phyloP scores from a whole-genome alignment of 2,888 invertebrate genomes.

The Thymelicus lineola region DNA sequence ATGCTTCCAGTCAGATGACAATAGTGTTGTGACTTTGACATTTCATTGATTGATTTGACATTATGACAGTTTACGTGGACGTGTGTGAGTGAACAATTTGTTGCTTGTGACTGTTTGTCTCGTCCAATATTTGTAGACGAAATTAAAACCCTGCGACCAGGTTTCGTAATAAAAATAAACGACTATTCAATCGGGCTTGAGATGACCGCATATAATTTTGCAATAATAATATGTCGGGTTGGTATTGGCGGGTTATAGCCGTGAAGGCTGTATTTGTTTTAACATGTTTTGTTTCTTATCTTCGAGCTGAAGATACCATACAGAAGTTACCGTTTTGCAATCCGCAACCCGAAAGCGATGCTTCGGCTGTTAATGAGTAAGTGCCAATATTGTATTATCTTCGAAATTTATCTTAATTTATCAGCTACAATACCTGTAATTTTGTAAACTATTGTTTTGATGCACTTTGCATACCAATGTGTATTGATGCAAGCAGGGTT shows the following conservation, averaged over 20 bases:
- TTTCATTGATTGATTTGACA: slow-evolving; percentile 25
- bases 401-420: not conserved
- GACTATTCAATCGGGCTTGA: slow-evolving; percentile 57
- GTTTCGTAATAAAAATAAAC: slow-evolving; percentile 67
- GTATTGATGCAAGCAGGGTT: not conserved
- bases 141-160: slow-evolving; percentile 54
- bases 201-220: slow-evolving; percentile 73
- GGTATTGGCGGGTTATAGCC: slow-evolving; percentile 77
- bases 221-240: slow-evolving; percentile 76
- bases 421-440: too few relatives aligned
- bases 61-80: slow-evolving; percentile 55
- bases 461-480: not conserved
- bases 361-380: slow-evolving; percentile 68
- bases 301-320: slow-evolving; percentile 71
- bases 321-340: slow-evolving; percentile 79
- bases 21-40: slow-evolving; percentile 1
- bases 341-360: slow-evolving; percentile 65
- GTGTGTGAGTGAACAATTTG: slow-evolving; percentile 48
- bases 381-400: slow-evolving; percentile 46
- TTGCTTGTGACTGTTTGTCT: slow-evolving; percentile 38
- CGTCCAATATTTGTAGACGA: slow-evolving; percentile 29
- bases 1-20: too few relatives aligned
- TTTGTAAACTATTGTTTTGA: not conserved
- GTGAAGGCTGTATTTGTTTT: slow-evolving; percentile 68
- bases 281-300: slow-evolving; percentile 67